Evolutionary conservation across 1,140 invertebrate species (phyloP).

Genomic region (Aphelenchoides besseyi): DNA sequence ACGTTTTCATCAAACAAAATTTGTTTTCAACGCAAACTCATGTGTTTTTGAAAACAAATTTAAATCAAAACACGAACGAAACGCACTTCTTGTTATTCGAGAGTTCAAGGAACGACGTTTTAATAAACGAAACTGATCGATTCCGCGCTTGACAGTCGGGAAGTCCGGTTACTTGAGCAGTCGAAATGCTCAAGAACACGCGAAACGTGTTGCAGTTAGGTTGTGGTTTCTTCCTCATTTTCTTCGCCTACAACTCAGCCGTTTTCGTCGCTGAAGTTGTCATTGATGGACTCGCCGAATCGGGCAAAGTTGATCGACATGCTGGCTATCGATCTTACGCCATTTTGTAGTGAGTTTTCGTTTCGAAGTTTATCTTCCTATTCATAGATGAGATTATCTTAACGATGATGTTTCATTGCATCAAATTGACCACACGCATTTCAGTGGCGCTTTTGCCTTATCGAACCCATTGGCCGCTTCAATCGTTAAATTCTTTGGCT

Average conservation of each 20-base stretch:
- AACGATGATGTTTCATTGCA: too few relatives aligned
- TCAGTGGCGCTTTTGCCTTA: slow-evolving; percentile 43
- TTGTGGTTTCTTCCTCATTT: slow-evolving; percentile 51
- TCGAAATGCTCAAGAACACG: slow-evolving; percentile 35
- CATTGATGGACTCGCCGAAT: slow-evolving; percentile 22
- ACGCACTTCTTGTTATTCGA: too few relatives aligned
- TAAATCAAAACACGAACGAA: too few relatives aligned
- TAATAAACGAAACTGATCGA: slow-evolving; percentile 16
- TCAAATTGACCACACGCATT: too few relatives aligned
- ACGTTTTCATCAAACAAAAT: too few relatives aligned
- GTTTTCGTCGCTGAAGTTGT: slow-evolving; percentile 51
- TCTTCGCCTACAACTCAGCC: slow-evolving; percentile 48
- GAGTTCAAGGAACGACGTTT: too few relatives aligned
- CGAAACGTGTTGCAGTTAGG: slow-evolving; percentile 48
- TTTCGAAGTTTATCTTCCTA: too few relatives aligned
- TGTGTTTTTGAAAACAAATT: too few relatives aligned
- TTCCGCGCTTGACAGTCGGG: too few relatives aligned
- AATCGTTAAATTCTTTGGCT: slow-evolving; percentile 36
- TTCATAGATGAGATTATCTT: too few relatives aligned
- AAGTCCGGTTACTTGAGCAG: too few relatives aligned
- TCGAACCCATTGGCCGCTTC: slow-evolving; percentile 49
- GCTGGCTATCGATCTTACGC: slow-evolving; percentile 36
- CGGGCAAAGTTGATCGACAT: slow-evolving; percentile 31
- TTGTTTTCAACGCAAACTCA: too few relatives aligned
- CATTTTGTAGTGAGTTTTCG: slow-evolving; percentile 22